Base-by-base conservation (phyloP, 2,888 invertebrate genomes). In the Acronicta aceris region DNA sequence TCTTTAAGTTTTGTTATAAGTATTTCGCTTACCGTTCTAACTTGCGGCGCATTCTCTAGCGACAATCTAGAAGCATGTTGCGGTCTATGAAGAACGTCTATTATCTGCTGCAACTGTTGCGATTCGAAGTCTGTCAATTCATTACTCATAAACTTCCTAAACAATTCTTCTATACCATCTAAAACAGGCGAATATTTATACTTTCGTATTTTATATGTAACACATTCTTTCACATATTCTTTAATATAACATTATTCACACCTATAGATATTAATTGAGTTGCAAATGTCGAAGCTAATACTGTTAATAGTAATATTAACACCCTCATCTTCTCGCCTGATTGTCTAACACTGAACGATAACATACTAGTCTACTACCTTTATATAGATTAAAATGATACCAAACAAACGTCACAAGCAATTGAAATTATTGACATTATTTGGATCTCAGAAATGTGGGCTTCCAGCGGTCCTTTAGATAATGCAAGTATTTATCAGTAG, bases 81-180 rank as follows among this genome's bases (percentile, higher is more conserved):
- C 3, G 89, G 86, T 54, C 85, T 81, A 16, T 82, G 85, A 21
- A 92, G 63, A 40, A 91, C 76, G 55, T 92, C 87, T 15, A 92
- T 71, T 2, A 90, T 72, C 56, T 90, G 85, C 43, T 84, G 65
- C 54, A 93, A 75, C 16, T 79, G 71, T 27, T 70, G 67, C 5
- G 69, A 62, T 61, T 94, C 93, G n/a, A 75, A 66, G 30, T 76
- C 74, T 0, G 85, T 77, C 51, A 90, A 62, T 13, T 86, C 81
- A 49, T 86, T 84, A 40, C 71, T 85, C 47, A 88, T 73, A 49
- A 82, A 84, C 66, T 88, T 91, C 50, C 65, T 81, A 62, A 94
- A 88, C 46, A 92, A 75, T 17, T 74, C 66, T 55, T 88, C 84
- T 40, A 89, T 68, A 43, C 82, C 83, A 76, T 83, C 92, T 92